Conservation (phyloP, 23 tunicate genomes). For the Diplosoma virens region DNA sequence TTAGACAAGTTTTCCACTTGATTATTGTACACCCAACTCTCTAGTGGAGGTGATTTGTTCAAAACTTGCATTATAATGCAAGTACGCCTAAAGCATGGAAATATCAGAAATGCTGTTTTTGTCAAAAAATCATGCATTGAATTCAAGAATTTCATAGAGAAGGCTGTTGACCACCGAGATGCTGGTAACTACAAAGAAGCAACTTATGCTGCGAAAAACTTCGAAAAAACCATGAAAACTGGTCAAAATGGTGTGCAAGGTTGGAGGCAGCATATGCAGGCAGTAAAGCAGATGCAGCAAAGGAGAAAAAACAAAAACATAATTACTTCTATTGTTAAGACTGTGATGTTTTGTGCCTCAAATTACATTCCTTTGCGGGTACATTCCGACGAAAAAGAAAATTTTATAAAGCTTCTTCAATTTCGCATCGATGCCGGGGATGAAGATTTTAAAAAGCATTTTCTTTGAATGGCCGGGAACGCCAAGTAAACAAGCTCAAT, state of each 20-base stretch:
- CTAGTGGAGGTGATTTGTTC: too few species aligned
- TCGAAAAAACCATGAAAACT: slow-evolving; percentile 41
- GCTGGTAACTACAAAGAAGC: slow-evolving; percentile 30
- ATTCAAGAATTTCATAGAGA: slow-evolving; percentile 24
- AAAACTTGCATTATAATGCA: too few species aligned
- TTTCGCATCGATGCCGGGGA: background rate
- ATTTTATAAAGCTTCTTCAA: slow-evolving; percentile 1
- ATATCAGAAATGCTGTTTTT: background rate
- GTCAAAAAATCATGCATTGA: slow-evolving; percentile 7
- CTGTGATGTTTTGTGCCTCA: slow-evolving; percentile 10
- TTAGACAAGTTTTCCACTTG: background rate
- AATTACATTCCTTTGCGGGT: background rate
- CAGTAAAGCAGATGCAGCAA: slow-evolving; percentile 15
- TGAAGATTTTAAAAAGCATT: background rate
- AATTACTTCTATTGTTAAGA: slow-evolving; percentile 1
- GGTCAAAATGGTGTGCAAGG: slow-evolving; percentile 15
- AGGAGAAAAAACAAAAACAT: slow-evolving; percentile 14
- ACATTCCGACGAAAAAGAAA: slow-evolving; percentile 2
- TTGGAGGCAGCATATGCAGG: slow-evolving; percentile 20
- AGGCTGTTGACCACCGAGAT: slow-evolving; percentile 32
- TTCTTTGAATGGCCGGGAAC: slow-evolving; percentile 1
- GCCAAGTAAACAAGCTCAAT: slow-evolving; percentile 20
- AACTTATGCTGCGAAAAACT: too few species aligned
- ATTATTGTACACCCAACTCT: too few species aligned
- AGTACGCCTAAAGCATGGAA: background rate